phyloP scores from a whole-genome alignment of 2,113 vertebrate species.

The mouse (Mus musculus) region GRCm39 chr5:91489501-91490000 shows the following conservation, averaged over 20 bases:
- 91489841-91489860: background rate
- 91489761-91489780: background rate
- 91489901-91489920: background rate
- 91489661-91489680: background rate
- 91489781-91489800: background rate
- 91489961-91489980: background rate
- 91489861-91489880: background rate
- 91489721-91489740: background rate
- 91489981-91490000: background rate
- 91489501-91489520: background rate
- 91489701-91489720: background rate
- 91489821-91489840: background rate
- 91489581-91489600: background rate
- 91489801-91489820: background rate
- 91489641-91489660: background rate
- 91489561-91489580: background rate
- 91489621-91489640: background rate
- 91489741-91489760: background rate
- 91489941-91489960: background rate
- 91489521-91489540: too few relatives aligned
- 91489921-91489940: background rate
- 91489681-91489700: background rate
- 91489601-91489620: background rate
- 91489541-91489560: background rate
- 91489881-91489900: too few relatives aligned